Evolutionary conservation across 2,797 vertebrate species (phyloP).

Genomic region (Pseudochirops corinnae): DNA sequence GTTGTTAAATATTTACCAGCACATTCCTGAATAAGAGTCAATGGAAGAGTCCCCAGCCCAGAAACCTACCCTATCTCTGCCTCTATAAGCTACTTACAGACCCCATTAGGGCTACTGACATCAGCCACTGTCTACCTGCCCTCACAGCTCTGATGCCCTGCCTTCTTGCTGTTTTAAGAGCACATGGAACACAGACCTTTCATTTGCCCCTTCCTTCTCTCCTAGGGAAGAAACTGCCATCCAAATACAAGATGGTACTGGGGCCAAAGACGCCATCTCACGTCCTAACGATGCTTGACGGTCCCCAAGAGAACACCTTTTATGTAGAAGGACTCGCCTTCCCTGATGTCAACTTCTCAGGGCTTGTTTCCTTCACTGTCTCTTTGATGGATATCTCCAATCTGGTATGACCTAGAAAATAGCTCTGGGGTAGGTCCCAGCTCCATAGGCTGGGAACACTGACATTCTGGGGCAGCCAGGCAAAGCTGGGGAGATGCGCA

Average conservation of each 20-base stretch:
- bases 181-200: fast-evolving
- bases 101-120: not conserved
- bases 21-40: not conserved
- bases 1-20: not conserved
- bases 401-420: slow-evolving; percentile 75
- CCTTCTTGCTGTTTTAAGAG: not conserved
- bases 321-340: slow-evolving; percentile 93
- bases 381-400: slow-evolving; percentile 88
- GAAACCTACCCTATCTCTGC: not conserved
- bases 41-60: not conserved
- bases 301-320: slow-evolving; percentile 83
- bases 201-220: not conserved
- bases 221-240: slow-evolving; percentile 52
- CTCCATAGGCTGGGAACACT: fast-evolving
- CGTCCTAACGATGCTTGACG: slow-evolving; percentile 84
- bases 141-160: not conserved
- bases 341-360: slow-evolving; percentile 89
- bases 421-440: fast-evolving
- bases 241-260: slow-evolving; percentile 85
- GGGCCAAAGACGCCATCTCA: slow-evolving; percentile 83
- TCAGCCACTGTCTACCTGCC: not conserved
- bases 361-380: slow-evolving; percentile 88
- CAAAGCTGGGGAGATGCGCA: not conserved
- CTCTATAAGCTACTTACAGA: not conserved
- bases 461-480: not conserved